Conservation (phyloP, 2,888 invertebrate genomes). For the Coelinius sp. region DNA sequence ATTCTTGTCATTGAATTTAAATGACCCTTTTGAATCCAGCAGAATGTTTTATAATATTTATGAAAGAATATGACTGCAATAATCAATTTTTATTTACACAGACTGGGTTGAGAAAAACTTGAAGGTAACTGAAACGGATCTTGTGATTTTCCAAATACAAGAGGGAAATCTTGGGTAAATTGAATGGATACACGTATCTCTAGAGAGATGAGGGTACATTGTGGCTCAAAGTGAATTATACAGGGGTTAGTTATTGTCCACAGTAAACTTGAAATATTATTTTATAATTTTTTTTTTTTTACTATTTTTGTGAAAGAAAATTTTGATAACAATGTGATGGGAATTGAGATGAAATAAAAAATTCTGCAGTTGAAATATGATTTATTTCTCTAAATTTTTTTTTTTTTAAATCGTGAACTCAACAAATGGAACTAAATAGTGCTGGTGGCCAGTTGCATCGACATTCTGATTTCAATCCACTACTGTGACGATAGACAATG, state of each 20-base stretch:
- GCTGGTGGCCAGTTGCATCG: neutral
- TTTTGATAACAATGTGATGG: neutral
- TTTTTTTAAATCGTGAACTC: neutral
- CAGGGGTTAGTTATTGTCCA: neutral
- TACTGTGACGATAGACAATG: neutral
- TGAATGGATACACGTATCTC: neutral
- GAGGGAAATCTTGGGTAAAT: constrained; percentile 16
- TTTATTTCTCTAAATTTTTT: neutral
- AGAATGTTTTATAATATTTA: neutral
- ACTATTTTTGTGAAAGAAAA: neutral
- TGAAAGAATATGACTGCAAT: neutral
- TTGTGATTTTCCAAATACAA: neutral
- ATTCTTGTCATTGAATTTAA: neutral
- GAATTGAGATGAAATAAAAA: neutral
- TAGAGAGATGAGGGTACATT: neutral
- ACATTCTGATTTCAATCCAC: neutral
- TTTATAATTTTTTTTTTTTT: too few species aligned
- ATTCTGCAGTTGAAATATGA: neutral
- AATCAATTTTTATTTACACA: constrained; percentile 1
- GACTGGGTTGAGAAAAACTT: neutral
- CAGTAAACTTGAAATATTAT: neutral
- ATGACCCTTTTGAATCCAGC: neutral
- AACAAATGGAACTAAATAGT: neutral
- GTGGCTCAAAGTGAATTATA: neutral
- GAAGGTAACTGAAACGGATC: neutral